Evolutionary conservation across 2,888 invertebrate species (phyloP), one percentile per base, ranked within the genome.

Genomic region (Pseudococcus viburni): DNA sequence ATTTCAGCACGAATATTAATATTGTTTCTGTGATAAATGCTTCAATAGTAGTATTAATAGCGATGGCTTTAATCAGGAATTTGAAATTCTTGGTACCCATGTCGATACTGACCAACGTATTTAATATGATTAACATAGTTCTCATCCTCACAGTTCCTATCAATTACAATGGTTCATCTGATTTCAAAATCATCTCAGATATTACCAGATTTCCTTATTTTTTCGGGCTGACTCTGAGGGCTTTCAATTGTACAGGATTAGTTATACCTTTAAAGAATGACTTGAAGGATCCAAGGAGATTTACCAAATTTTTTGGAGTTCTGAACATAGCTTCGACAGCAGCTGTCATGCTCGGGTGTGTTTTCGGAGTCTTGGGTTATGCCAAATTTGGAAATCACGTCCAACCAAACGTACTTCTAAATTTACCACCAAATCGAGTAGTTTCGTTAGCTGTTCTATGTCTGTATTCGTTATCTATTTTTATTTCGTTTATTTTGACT

Each of bases 181-280:
- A 93, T 19, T 26, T 33, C 15, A 55, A 51, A 85, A 11, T n/a
- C 5, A 48, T 85, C 19, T 19, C n/a, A 15, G 87, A 87, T 33
- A n/a, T 77, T 4, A 80, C 26, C 46, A 93, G 94, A 88, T 95
- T 97, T 90, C 98, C 99, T 0, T 93, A 99, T 0, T 99, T 96
- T 93, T 98, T 99, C 91, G 98, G 98, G 68, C 98, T 98, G 0
- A 98, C 97, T 0, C 93, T 99, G 86, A 99, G 98, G 91, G 97
- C 99, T 0, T 94, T 99, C 90, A 99, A 99, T 93, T 98, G 98
- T 88, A 98, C 98, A 90, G 96, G 96, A 86, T 96, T 96, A 22
- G 95, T 98, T 64, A 93, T 98, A 91, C 98, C 99, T 0, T 91
- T 99, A 90, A 98, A 98, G 92, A 98, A 98, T 91, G 96, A 97